Conservation (phyloP, 2,113 vertebrate genomes). For the Passer domesticus region DNA sequence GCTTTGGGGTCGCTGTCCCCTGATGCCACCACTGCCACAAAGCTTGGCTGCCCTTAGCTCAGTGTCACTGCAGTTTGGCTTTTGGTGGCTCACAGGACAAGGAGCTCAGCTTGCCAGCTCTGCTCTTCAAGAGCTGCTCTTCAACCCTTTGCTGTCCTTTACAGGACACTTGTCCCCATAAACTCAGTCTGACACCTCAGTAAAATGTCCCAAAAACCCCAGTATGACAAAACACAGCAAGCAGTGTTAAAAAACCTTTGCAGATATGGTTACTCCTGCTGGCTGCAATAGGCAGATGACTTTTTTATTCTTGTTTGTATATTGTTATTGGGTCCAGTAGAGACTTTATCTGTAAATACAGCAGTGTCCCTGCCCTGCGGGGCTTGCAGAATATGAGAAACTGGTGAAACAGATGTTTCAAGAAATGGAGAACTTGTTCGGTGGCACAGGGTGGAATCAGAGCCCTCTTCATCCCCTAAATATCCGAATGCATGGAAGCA, state of each 20-base stretch:
- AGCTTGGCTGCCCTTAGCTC: background rate
- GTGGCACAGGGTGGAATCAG: background rate
- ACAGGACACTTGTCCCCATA: background rate
- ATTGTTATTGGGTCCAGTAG: background rate
- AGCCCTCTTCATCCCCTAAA: background rate
- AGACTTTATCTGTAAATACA: background rate
- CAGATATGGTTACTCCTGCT: background rate
- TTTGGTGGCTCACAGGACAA: background rate
- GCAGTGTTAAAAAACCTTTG: background rate
- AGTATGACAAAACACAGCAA: background rate
- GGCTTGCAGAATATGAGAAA: background rate
- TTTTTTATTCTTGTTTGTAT: background rate
- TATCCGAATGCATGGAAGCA: background rate
- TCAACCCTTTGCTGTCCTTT: background rate
- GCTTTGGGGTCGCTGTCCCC: background rate
- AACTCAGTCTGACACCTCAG: background rate
- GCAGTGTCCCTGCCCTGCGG: background rate
- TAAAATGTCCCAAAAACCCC: background rate
- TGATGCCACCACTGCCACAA: rapidly evolving
- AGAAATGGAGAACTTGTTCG: background rate
- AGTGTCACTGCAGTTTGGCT: background rate
- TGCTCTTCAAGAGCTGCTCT: background rate
- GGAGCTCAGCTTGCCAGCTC: background rate
- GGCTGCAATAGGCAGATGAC: background rate
- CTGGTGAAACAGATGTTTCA: background rate